Evolutionary conservation across 1,140 invertebrate species (phyloP), one percentile per base, ranked within the genome.

Genomic region (Maniola jurtina): DNA sequence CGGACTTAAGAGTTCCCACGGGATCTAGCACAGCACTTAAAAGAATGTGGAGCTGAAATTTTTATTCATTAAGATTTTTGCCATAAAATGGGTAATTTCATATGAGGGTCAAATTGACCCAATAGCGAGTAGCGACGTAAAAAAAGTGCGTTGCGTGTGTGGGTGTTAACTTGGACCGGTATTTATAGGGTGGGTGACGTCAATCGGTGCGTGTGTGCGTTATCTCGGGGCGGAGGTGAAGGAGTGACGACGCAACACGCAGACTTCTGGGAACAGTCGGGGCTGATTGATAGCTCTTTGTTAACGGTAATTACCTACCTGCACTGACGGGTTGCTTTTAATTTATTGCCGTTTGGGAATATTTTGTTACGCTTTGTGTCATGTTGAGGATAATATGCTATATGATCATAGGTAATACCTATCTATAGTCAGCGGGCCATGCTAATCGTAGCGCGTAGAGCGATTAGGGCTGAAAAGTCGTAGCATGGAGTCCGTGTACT

Each of bases 201-300:
- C 86, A 88, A 88, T 88, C 68, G 76, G 71, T 83, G 80, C 77
- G 80, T 80, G 76, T 74, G 77, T 67, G 80, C 62, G 70, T 75
- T 83, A 83, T 84, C 80, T 62, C 33, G 72, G 81, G 70, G 45
- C 77, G 73, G 77, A 80, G 85, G 85, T 86, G 85, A 86, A 84
- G 83, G 85, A 79, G 75, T 83, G 81, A 64, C 76, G 77, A 78
- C 80, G 77, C 77, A 75, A 77, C 69, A 81, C 82, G 81, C 75
- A 75, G 48, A 52, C 68, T 82, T 84, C 83, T 83, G 67, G 68
- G 84, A 86, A 84, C 70, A 72, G 71, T 73, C 73, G 73, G 56
- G 59, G 16, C 64, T 84, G 83, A 86, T 84, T 84, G 75, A 86
- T 86, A 57, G 78, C 79, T 76, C 82, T 86, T 86, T 88, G 82